Base-by-base conservation (phyloP, 2,888 invertebrate species). In the Glomeris marginata region DNA sequence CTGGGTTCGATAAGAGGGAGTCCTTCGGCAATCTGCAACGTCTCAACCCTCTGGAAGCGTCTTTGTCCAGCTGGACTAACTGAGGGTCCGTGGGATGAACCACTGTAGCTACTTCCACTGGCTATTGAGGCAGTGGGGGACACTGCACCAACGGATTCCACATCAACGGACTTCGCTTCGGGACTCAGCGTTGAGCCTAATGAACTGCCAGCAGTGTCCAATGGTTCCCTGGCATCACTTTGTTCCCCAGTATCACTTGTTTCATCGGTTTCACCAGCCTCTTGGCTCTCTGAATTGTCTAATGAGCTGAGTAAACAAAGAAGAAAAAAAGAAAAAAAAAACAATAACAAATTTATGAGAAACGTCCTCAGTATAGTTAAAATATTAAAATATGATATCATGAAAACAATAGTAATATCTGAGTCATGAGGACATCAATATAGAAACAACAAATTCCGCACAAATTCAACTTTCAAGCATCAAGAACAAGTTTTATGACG, bases 1-100 rank as follows among this genome's bases (percentile, higher is more conserved):
- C 77, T 76, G 41, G 83, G 82, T 62, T 78, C 77, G 58, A 79
- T 76, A 55, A 80, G 70, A 45, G 77, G 74, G 64, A 74, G 68
- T 59, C 72, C 76, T 57, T 77, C 74, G 38, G 75, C 76, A 54
- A 75, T 73, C 62, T 77, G 70, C 58, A 75, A 64, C 47, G 73
- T 69, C 58, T 74, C 73, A 16, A 61, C 62, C 47, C 57, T 56
- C 48, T 59, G 59, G 48, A 57, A 52, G 56, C 59, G 49, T 50
- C 53, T 46, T 3, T 57, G 49, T 50, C 57, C 56, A 11, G 54
- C 52, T 47, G 58, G 55, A 50, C 58, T 60, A 15, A 41, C 18
- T 41, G 41, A 18, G 10, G 18, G 41, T 10, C 21, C 13, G 15
- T 20, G 18, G 10, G 13, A 20, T 35, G 43, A 36, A 28, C 33